Conservation (phyloP, 2,113 vertebrate genomes). For the Corydoras sp. region DNA sequence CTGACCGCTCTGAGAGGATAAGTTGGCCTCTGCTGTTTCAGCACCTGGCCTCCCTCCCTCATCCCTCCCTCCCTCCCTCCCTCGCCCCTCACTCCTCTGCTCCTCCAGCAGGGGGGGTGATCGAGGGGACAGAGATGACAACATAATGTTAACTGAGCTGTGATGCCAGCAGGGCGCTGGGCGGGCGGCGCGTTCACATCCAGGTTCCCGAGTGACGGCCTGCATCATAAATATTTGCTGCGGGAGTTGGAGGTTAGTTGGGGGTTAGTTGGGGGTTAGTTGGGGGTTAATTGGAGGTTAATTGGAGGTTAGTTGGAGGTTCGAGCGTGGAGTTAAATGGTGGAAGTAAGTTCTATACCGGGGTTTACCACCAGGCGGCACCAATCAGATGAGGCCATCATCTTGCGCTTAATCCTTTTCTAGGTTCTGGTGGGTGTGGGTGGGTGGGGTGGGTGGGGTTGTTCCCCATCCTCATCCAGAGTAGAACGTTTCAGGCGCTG, state of each 20-base stretch:
- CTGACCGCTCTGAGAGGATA: slow-evolving; percentile 60
- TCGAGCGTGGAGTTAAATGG: too few species aligned
- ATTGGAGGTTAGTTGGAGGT: background rate
- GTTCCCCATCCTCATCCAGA: too few species aligned
- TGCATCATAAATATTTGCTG: background rate
- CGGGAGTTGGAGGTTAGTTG: background rate
- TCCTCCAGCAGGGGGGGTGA: background rate
- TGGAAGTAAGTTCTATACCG: too few species aligned
- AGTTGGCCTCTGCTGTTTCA: slow-evolving; percentile 67
- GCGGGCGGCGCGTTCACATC: background rate
- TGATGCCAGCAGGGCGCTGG: background rate
- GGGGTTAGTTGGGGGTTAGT: too few species aligned
- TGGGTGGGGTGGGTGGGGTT: too few species aligned
- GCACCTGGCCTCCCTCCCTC: slow-evolving; percentile 44
- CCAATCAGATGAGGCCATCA: too few species aligned
- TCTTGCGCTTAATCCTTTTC: too few species aligned
- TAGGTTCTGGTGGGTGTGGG: too few species aligned
- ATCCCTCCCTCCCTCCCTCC: too few species aligned
- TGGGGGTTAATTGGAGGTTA: too few species aligned
- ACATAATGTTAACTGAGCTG: slow-evolving; percentile 26
- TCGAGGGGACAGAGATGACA: slow-evolving; percentile 4
- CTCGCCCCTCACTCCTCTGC: slow-evolving; percentile 37
- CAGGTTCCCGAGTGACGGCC: background rate
- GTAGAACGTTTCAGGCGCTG: too few species aligned
- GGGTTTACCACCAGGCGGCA: too few species aligned